These are phyloP conservation scores for Armadillidium nasatum DNA, from an alignment of 1,140 invertebrate species.

Conservation along the genomic window DNA sequence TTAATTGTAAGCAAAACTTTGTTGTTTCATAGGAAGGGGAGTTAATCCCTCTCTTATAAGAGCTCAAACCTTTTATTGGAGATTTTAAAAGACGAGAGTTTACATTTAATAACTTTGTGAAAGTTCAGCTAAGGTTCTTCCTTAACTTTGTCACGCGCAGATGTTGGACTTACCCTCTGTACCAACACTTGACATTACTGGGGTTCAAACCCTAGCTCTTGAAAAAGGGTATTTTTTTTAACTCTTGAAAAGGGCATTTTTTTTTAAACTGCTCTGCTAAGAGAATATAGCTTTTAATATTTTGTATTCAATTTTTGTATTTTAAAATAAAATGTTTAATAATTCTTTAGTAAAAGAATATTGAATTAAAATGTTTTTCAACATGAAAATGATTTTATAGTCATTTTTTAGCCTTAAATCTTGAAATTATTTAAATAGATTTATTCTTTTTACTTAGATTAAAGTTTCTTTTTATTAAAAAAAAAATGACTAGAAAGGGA, in stretches of 20 bases:
- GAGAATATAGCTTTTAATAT: too few species aligned
- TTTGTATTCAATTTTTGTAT: too few species aligned
- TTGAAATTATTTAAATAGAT: too few species aligned
- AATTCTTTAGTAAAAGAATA: too few species aligned
- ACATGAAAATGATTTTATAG: not conserved
- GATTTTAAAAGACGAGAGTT: not conserved
- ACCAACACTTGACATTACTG: not conserved
- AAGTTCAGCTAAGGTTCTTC: not conserved
- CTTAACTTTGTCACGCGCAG: not conserved
- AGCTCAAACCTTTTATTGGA: not conserved
- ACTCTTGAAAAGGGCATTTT: not conserved
- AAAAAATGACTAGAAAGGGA: too few species aligned
- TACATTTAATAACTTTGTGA: not conserved
- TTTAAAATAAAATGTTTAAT: too few species aligned
- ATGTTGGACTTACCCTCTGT: not conserved
- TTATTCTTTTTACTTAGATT: too few species aligned
- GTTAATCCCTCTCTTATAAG: not conserved
- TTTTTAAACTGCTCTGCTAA: too few species aligned
- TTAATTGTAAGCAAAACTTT: too few species aligned
- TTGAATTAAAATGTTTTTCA: not conserved
- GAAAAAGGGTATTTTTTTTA: not conserved
- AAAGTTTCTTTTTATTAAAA: too few species aligned
- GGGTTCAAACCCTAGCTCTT: not conserved
- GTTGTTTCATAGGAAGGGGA: too few species aligned
- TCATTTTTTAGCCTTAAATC: too few species aligned